phyloP scores from a whole-genome alignment of 2,888 invertebrate genomes.

The Belgica antarctica region DNA sequence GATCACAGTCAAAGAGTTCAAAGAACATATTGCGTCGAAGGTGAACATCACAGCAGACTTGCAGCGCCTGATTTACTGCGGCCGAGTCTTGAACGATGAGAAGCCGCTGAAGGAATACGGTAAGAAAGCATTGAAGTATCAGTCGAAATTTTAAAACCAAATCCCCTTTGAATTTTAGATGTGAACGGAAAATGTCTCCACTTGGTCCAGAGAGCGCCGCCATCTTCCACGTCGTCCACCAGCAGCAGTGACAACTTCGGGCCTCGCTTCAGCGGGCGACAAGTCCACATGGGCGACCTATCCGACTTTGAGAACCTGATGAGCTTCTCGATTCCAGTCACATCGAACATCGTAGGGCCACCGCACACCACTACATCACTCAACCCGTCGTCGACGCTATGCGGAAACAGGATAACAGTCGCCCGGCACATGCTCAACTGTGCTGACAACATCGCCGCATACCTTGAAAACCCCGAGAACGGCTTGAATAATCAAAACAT shows the following conservation, averaged over 20 bases:
- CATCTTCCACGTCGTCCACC: constrained; percentile 53
- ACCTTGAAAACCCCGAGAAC: constrained; percentile 53
- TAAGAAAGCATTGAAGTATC: constrained; percentile 55
- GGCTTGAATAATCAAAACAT: constrained; percentile 54
- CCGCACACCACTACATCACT: constrained; percentile 51
- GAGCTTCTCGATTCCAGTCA: constrained; percentile 39
- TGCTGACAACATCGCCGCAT: constrained; percentile 54
- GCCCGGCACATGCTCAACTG: constrained; percentile 55
- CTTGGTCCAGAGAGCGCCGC: constrained; percentile 84
- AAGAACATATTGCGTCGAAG: constrained; percentile 72
- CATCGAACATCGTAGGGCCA: constrained; percentile 45
- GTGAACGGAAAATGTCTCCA: constrained; percentile 90
- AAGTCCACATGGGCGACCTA: background rate
- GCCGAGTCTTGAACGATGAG: constrained; percentile 87
- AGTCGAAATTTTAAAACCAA: constrained; percentile 11
- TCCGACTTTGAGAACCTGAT: constrained; percentile 35
- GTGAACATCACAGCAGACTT: constrained; percentile 77
- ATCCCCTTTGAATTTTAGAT: constrained; percentile 58
- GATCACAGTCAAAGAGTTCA: constrained; percentile 79
- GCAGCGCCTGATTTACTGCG: constrained; percentile 91
- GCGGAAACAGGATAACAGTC: constrained; percentile 55
- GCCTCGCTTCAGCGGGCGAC: constrained; percentile 48
- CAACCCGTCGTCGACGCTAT: constrained; percentile 54
- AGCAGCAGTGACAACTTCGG: constrained; percentile 46
- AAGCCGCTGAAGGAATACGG: constrained; percentile 82